These are phyloP conservation scores for Sturmia bella DNA, from an alignment of 2,888 invertebrate species.

Conservation along the genomic window DNA sequence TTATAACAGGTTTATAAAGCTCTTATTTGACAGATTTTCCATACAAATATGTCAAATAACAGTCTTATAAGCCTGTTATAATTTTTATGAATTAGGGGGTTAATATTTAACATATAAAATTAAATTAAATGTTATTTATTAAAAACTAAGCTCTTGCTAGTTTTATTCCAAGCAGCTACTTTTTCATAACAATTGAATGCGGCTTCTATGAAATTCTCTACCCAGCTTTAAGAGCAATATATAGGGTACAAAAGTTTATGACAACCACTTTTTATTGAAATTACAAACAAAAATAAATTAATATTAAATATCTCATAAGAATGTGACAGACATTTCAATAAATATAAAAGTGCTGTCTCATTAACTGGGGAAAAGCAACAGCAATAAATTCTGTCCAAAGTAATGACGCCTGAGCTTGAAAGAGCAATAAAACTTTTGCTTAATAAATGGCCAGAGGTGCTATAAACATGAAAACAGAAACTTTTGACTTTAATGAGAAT, in stretches of 20 bases:
- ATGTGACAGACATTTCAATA: slow-evolving; percentile 53
- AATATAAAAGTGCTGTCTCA: slow-evolving; percentile 42
- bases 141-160: too few species aligned
- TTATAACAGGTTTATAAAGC: too few species aligned
- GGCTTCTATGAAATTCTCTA: slow-evolving; percentile 2
- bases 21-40: too few species aligned
- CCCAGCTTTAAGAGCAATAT: not conserved
- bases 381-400: slow-evolving; percentile 24
- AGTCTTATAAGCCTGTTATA: too few species aligned
- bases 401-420: not conserved
- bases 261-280: slow-evolving; percentile 55
- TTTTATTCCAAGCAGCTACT: too few species aligned
- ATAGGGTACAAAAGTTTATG: slow-evolving; percentile 45
- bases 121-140: too few species aligned
- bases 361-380: slow-evolving; percentile 45
- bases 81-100: too few species aligned
- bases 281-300: slow-evolving; percentile 34
- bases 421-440: slow-evolving; percentile 21
- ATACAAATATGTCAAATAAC: too few species aligned
- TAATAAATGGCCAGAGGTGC: slow-evolving; percentile 18
- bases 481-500: not conserved
- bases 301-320: slow-evolving; percentile 40
- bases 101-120: too few species aligned
- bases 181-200: too few species aligned
- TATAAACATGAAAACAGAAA: not conserved